Conservation (phyloP, 1,140 invertebrate genomes). For the Zophobas atratus region DNA sequence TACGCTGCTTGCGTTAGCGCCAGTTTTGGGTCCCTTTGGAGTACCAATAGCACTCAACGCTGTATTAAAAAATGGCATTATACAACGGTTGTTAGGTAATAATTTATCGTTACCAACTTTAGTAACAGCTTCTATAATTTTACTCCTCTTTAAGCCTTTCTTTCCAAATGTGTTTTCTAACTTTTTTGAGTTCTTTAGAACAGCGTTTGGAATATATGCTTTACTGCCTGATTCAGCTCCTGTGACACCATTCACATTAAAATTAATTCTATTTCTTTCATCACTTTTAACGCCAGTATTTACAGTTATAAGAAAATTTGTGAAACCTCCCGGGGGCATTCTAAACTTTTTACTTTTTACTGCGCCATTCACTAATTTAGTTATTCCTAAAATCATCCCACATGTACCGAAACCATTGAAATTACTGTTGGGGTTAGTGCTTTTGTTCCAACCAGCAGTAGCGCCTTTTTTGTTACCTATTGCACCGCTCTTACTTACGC, state of each 20-base stretch:
- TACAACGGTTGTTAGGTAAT: slow-evolving; percentile 28
- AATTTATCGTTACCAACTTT: slow-evolving; percentile 36
- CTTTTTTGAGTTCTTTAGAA: slow-evolving; percentile 1
- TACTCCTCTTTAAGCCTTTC: not conserved
- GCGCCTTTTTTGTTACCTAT: not conserved
- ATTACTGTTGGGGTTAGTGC: not conserved
- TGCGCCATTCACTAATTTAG: not conserved
- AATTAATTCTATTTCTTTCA: not conserved
- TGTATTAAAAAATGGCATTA: slow-evolving; percentile 15
- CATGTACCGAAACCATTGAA: not conserved
- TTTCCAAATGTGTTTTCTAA: not conserved
- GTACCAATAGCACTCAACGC: not conserved
- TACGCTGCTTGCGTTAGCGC: not conserved
- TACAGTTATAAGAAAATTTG: not conserved
- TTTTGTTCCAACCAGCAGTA: not conserved
- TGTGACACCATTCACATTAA: not conserved
- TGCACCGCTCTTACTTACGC: not conserved
- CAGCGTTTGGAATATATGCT: slow-evolving; percentile 12
- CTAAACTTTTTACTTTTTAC: not conserved
- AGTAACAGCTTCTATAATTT: slow-evolving; percentile 5
- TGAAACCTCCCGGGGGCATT: not conserved
- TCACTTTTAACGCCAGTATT: not conserved
- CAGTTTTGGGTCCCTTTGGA: not conserved
- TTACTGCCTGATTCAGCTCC: not conserved
- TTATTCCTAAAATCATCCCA: not conserved